Evolutionary conservation across 2,797 vertebrate genomes (phyloP).

Genomic region (Characodon lateralis): DNA sequence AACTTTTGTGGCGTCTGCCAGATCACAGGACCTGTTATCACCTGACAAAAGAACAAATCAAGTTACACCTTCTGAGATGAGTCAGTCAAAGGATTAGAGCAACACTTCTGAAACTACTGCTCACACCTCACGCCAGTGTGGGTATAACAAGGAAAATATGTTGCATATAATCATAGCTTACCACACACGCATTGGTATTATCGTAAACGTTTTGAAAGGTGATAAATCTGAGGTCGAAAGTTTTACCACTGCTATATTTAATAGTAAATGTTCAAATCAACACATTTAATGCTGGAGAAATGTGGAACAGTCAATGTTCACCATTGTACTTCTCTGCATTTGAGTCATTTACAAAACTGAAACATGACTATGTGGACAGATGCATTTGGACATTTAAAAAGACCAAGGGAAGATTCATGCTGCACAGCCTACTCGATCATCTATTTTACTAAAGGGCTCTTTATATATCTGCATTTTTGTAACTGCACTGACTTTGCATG

Average conservation of each 20-base stretch:
- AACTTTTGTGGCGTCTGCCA: constrained; percentile 16
- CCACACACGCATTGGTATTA: background rate
- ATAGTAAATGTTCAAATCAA: background rate
- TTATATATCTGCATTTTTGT: background rate
- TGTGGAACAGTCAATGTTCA: background rate
- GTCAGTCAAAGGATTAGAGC: background rate
- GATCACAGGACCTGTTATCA: constrained; percentile 14
- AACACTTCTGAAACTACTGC: constrained; percentile 1
- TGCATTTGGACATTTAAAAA: background rate
- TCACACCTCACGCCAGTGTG: background rate
- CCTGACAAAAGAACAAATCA: constrained; percentile 16
- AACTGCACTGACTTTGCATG: background rate
- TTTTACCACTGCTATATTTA: background rate
- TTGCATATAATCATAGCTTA: background rate
- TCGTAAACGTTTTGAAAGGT: background rate
- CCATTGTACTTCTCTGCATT: too few species aligned
- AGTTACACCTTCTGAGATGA: background rate
- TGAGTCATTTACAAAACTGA: too few species aligned
- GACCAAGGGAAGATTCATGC: background rate
- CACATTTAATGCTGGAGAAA: background rate
- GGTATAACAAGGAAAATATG: background rate
- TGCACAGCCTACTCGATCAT: background rate
- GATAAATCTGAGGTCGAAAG: background rate
- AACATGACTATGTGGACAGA: background rate
- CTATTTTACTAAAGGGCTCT: background rate